phyloP scores from a whole-genome alignment of 2,113 vertebrate genomes.

The Prionailurus bengalensis region DNA sequence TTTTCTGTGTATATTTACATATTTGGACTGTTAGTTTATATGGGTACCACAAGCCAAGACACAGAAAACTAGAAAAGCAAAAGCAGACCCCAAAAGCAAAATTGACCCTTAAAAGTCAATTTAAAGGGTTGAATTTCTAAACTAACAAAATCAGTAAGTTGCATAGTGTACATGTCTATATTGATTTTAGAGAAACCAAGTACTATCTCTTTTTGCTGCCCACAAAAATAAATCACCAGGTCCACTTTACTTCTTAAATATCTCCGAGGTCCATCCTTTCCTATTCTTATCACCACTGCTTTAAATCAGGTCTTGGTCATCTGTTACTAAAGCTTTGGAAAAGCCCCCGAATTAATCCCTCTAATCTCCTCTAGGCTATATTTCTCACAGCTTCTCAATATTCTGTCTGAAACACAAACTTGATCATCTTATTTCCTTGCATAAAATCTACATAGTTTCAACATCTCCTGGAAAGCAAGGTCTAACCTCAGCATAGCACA shows the following conservation, averaged over 20 bases:
- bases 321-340: not conserved
- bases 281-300: not conserved
- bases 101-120: not conserved
- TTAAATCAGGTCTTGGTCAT: not conserved
- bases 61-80: not conserved
- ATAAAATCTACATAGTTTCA: not conserved
- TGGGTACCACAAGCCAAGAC: not conserved
- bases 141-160: not conserved
- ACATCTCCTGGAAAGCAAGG: not conserved
- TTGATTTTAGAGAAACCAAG: not conserved
- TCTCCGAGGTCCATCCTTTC: not conserved
- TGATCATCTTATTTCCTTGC: not conserved
- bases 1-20: not conserved
- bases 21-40: slow-evolving; percentile 19
- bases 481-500: not conserved
- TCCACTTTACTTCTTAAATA: not conserved
- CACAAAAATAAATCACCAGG: not conserved
- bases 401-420: not conserved
- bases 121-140: not conserved
- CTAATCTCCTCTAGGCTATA: not conserved
- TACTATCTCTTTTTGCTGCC: not conserved
- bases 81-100: not conserved
- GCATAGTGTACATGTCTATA: not conserved
- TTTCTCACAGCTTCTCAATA: not conserved
- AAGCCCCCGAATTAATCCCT: not conserved